Conservation (phyloP, 2,113 vertebrate genomes). For the Heterotilapia buettikoferi region DNA sequence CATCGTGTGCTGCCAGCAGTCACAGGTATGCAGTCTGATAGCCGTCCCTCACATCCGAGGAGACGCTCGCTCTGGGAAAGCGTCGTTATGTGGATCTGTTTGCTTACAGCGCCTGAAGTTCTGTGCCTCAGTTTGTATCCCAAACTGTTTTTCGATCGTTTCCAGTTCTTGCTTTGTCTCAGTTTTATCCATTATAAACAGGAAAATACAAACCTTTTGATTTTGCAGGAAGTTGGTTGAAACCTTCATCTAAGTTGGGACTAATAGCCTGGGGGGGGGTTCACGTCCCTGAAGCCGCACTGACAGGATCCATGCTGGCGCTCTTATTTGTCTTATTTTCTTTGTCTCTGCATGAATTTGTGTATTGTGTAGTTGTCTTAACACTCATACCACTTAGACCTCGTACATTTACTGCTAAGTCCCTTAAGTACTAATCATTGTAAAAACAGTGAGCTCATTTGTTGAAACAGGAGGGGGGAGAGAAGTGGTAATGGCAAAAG, state of each 20-base stretch:
- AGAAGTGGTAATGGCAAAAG: neutral
- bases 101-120: neutral
- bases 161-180: neutral
- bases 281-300: constrained; percentile 2
- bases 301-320: neutral
- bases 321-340: neutral
- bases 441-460: constrained; percentile 50
- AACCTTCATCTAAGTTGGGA: neutral
- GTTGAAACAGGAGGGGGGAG: neutral
- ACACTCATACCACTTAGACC: neutral
- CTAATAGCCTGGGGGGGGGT: neutral
- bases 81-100: neutral
- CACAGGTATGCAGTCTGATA: constrained; percentile 35
- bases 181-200: neutral
- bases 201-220: neutral
- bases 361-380: neutral
- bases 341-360: constrained; percentile 5
- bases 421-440: constrained; percentile 22
- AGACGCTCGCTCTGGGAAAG: neutral
- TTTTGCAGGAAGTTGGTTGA: neutral
- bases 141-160: neutral
- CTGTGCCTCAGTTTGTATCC: neutral
- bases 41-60: neutral
- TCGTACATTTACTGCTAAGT: constrained; percentile 1
- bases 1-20: constrained; percentile 22